These are phyloP conservation scores for Eclectus roratus DNA, from an alignment of 2,113 vertebrate genomes.

Conservation along the genomic window DNA sequence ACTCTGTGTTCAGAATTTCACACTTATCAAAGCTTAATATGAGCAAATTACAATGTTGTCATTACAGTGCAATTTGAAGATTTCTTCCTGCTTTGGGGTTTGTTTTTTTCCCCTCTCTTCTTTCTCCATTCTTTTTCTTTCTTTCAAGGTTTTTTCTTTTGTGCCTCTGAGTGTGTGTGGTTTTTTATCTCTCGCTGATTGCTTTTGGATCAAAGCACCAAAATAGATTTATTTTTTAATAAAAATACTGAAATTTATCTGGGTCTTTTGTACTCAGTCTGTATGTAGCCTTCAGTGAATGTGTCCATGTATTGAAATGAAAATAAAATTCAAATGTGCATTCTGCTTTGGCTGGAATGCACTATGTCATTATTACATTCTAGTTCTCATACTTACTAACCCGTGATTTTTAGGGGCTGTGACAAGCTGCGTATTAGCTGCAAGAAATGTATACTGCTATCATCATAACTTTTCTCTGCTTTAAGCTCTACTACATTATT, in stretches of 20 bases:
- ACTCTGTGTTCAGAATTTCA: background rate
- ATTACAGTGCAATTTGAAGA: background rate
- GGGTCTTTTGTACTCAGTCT: background rate
- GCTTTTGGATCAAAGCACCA: background rate
- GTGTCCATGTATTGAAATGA: conserved; percentile 18
- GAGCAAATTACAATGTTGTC: conserved; percentile 8
- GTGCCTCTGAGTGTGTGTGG: background rate
- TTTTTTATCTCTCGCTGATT: background rate
- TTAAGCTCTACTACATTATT: background rate
- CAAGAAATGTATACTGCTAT: background rate
- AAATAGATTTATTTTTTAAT: background rate
- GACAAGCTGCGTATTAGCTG: conserved; percentile 41
- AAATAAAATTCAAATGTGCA: conserved; percentile 24
- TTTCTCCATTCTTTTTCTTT: background rate
- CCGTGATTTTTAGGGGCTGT: conserved; percentile 47
- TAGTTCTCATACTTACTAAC: conserved; percentile 14
- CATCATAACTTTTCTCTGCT: background rate
- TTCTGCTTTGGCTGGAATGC: conserved; percentile 15
- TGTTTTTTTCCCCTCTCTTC: background rate
- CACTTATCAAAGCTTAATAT: background rate
- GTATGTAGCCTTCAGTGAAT: conserved; percentile 19
- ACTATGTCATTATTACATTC: background rate
- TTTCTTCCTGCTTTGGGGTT: background rate
- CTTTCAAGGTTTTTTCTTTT: background rate
- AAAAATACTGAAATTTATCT: background rate